phyloP scores from a whole-genome alignment of 2,888 invertebrate species.

The Drosophila multiciliata region DNA sequence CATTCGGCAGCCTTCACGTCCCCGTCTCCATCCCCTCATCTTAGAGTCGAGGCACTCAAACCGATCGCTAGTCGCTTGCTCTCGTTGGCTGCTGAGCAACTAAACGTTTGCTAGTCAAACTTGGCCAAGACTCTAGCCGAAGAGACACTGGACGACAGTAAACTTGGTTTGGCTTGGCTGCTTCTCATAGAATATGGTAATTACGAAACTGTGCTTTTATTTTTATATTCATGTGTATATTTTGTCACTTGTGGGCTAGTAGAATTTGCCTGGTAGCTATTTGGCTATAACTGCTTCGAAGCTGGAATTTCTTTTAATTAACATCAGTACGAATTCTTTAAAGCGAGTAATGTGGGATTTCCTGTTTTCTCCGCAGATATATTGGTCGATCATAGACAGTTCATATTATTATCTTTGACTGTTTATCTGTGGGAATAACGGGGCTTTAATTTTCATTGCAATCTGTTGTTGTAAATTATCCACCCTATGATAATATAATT shows the following conservation, averaged over 20 bases:
- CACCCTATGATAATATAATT: background rate
- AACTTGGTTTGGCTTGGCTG: constrained; percentile 24
- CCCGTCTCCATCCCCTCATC: constrained; percentile 15
- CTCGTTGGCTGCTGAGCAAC: constrained; percentile 56
- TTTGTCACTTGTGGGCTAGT: constrained; percentile 71
- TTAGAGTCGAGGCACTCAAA: constrained; percentile 15
- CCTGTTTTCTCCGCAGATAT: constrained; percentile 14
- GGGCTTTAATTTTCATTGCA: background rate
- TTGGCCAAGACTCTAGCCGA: constrained; percentile 58
- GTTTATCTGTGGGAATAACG: background rate
- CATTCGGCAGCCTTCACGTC: constrained; percentile 37
- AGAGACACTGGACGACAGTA: constrained; percentile 37
- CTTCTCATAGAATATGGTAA: constrained; percentile 67
- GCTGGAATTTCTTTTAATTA: constrained; percentile 29
- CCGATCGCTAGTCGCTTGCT: constrained; percentile 34
- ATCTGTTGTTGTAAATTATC: background rate
- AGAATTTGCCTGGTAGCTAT: constrained; percentile 34
- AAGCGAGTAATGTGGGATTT: constrained; percentile 28
- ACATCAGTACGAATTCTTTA: constrained; percentile 18
- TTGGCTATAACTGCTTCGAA: constrained; percentile 18
- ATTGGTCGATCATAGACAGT: background rate
- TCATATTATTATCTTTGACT: background rate
- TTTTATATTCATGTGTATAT: constrained; percentile 70
- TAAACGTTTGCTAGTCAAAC: constrained; percentile 68
- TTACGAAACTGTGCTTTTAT: constrained; percentile 63